phyloP scores from a whole-genome alignment of 2,113 vertebrate genomes.

The Rallus limicola region DNA sequence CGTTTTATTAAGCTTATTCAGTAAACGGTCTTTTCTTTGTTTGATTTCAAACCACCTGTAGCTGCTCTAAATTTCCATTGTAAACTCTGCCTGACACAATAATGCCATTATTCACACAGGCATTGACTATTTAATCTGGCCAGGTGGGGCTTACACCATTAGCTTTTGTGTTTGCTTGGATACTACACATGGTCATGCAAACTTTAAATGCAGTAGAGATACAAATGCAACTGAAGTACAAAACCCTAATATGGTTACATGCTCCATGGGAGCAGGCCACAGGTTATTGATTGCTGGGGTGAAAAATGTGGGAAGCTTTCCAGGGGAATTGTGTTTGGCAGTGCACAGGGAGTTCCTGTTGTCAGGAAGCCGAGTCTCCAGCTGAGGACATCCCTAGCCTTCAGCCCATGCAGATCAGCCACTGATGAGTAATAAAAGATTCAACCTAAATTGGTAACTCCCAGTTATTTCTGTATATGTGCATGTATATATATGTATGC shows the following conservation, averaged over 20 bases:
- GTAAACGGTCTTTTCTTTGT: constrained; percentile 22
- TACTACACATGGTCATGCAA: neutral
- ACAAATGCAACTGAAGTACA: neutral
- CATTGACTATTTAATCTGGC: neutral
- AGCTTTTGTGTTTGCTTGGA: constrained; percentile 4
- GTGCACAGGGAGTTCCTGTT: neutral
- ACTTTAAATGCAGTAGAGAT: neutral
- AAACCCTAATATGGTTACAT: neutral
- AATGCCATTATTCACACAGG: neutral
- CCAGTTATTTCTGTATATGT: neutral
- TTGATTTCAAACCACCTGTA: constrained; percentile 32
- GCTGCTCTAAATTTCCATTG: constrained; percentile 17
- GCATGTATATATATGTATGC: neutral
- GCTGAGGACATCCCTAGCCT: neutral
- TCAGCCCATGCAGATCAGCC: neutral
- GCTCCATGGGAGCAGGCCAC: neutral
- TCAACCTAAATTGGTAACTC: neutral
- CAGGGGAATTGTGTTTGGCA: neutral
- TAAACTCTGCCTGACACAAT: neutral
- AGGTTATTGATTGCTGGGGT: neutral
- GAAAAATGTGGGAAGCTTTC: neutral
- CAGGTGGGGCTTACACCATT: neutral
- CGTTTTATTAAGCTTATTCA: neutral
- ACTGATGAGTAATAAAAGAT: neutral
- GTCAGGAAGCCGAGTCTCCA: neutral